Evolutionary conservation across 2,888 invertebrate genomes (phyloP), one percentile per base, ranked within the genome.

Genomic region (Agrotis exclamationis): DNA sequence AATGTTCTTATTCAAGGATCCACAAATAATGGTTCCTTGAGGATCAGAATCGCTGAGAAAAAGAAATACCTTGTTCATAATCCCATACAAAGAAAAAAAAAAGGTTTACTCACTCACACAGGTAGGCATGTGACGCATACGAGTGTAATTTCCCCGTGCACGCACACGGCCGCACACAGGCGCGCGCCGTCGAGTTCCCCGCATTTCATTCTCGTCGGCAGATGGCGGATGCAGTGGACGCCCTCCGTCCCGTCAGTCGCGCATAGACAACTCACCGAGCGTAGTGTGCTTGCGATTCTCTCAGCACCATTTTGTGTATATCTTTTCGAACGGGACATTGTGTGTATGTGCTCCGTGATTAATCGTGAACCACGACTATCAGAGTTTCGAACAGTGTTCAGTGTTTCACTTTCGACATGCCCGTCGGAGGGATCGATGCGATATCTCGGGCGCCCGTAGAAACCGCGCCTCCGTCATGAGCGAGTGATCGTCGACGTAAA

Each of bases 201-300:
- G 94, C 94, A 94, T 95, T 89, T 96, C 95, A 94, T 95, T 96
- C 95, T 93, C 93, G 95, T 95, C 96, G 95, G 96, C 95, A 96
- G 96, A 96, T 96, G 96, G 96, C 96, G 95, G 96, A 96, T 95
- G 94, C 94, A 94, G 95, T 93, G 92, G 93, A 93, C 95, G 96
- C 94, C 92, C 92, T 93, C 93, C 92, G 94, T 95, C 94, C 93
- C 93, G 94, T 95, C 95, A 95, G 95, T 95, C 95, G 95, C 92
- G 95, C 95, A 95, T 95, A 95, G 95, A 95, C 96, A 96, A 95
- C 94, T 93, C 92, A 88, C 86, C 91, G 94, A 94, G 94, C 88
- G 89, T 88, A 93, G 91, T 93, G 93, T 91, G 92, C 90, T 91
- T 91, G 89, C 91, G 90, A 90, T 88, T 90, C 85, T 89, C 93